Percentiles rank a stretch among this genome's conserved stretches.
phyloP scores from a whole-genome alignment of 2,113 vertebrate genomes.

The Triplophysa rosa region DNA sequence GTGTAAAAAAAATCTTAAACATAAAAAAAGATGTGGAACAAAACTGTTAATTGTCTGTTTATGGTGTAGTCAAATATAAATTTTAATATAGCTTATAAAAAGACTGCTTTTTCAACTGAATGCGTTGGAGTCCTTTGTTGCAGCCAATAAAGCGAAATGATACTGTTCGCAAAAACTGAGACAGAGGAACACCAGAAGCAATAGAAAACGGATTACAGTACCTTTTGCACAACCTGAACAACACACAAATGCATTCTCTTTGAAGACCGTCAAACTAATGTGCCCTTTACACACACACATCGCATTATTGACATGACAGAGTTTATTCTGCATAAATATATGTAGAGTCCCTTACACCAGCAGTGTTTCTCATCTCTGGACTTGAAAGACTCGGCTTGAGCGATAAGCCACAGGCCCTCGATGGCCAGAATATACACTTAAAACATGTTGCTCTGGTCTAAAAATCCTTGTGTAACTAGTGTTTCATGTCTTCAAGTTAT shows the following conservation, averaged over 20 bases:
- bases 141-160: conserved; percentile 60
- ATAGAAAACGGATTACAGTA: conserved; percentile 37
- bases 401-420: conserved; percentile 45
- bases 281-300: background rate
- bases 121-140: conserved; percentile 60
- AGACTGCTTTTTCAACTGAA: conserved; percentile 67
- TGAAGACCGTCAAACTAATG: background rate
- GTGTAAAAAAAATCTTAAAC: conserved; percentile 68
- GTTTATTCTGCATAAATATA: background rate
- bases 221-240: conserved; percentile 21
- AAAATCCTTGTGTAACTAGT: conserved; percentile 1
- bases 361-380: conserved; percentile 31
- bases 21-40: conserved; percentile 59
- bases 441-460: background rate
- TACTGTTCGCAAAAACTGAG: conserved; percentile 60
- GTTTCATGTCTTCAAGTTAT: conserved; percentile 11
- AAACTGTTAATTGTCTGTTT: conserved; percentile 76
- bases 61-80: conserved; percentile 74
- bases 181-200: conserved; percentile 54
- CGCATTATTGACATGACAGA: background rate
- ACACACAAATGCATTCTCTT: conserved; percentile 10
- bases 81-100: conserved; percentile 66
- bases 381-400: conserved; percentile 48
- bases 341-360: conserved; percentile 48
- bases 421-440: background rate